A percentile compares a stretch with the other conserved stretches of the same genome.
These are phyloP conservation scores for Gymnodraco acuticeps DNA, from an alignment of 2,797 vertebrate species.

Conservation along the genomic window DNA sequence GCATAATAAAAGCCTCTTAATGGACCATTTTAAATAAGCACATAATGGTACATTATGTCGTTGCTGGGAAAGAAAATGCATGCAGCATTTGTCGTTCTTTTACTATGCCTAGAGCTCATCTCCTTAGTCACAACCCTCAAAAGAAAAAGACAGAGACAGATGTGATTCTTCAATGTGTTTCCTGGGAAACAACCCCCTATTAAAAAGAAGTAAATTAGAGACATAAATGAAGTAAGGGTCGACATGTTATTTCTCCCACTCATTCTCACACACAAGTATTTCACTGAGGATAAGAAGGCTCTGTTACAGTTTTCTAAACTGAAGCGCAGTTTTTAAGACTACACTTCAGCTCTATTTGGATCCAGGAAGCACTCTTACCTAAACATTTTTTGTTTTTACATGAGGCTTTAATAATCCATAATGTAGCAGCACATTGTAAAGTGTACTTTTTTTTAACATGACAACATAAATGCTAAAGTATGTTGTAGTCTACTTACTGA, in stretches of 20 bases:
- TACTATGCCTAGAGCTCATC: constrained; percentile 43
- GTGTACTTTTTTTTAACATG: too few relatives aligned
- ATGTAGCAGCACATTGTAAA: neutral
- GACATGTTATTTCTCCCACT: constrained; percentile 47
- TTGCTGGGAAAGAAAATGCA: constrained; percentile 10
- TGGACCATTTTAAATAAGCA: constrained; percentile 16
- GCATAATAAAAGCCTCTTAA: constrained; percentile 26
- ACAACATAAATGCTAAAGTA: too few relatives aligned
- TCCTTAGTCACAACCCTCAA: constrained; percentile 41
- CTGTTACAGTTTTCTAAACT: constrained; percentile 43
- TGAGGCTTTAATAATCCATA: constrained; percentile 8
- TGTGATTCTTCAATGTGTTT: constrained; percentile 62
- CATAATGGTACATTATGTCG: constrained; percentile 16
- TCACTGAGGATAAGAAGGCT: constrained; percentile 34
- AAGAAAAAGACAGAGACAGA: constrained; percentile 13
- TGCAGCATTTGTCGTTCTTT: constrained; percentile 22
- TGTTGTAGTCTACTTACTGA: neutral
- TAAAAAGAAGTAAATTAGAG: constrained; percentile 65
- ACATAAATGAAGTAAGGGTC: constrained; percentile 71
- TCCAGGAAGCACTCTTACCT: too few relatives aligned
- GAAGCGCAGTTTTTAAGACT: constrained; percentile 27
- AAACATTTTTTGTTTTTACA: too few relatives aligned
- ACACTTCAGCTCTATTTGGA: neutral
- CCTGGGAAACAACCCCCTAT: constrained; percentile 65
- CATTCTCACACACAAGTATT: constrained; percentile 57